These are phyloP conservation scores for Lerema accius DNA, from an alignment of 1,140 invertebrate species.

Conservation along the genomic window DNA sequence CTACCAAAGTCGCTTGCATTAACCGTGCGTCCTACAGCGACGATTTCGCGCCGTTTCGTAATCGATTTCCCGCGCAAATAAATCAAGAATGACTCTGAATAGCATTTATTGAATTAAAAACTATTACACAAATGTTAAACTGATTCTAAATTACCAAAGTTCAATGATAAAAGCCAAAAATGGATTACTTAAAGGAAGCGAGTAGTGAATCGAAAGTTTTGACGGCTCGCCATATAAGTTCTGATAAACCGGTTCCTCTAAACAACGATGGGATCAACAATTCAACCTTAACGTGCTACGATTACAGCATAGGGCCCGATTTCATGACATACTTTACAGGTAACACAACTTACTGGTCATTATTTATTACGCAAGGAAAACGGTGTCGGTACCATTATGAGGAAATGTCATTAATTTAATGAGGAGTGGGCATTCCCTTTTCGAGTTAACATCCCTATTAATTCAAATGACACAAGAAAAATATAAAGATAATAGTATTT, in stretches of 20 bases:
- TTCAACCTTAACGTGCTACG: constrained; percentile 63
- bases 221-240: constrained; percentile 62
- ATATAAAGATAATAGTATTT: too few species aligned
- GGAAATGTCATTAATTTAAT: too few species aligned
- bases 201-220: constrained; percentile 53
- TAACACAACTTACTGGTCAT: too few species aligned
- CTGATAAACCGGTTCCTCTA: constrained; percentile 47
- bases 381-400: too few species aligned
- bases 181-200: constrained; percentile 63
- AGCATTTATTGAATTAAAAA: not conserved
- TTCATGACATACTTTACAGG: constrained; percentile 64
- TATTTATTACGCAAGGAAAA: too few species aligned
- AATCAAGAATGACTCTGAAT: not conserved
- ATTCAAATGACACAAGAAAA: too few species aligned
- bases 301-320: constrained; percentile 63
- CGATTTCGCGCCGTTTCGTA: not conserved
- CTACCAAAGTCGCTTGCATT: constrained; percentile 21
- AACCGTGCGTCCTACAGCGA: constrained; percentile 2
- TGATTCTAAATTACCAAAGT: constrained; percentile 6
- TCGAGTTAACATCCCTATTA: too few species aligned
- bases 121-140: not conserved
- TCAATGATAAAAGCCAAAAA: constrained; percentile 37
- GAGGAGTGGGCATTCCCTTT: too few species aligned
- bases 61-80: constrained; percentile 8
- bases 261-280: constrained; percentile 61